phyloP scores from a whole-genome alignment of 2,888 invertebrate species.

The Tenthredo scrophulariae region DNA sequence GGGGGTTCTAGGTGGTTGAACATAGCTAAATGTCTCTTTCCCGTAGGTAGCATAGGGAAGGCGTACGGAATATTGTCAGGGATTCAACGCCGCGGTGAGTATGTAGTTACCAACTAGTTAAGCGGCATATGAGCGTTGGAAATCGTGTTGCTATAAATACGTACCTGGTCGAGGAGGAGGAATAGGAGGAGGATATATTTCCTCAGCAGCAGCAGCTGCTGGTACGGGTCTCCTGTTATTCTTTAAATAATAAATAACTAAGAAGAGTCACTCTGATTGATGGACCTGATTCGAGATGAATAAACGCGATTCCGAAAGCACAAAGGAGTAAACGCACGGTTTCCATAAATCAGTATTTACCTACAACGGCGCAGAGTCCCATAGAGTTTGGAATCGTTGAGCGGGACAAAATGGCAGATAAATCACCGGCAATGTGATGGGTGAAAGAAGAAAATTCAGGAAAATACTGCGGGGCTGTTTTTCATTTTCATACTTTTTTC shows the following conservation, averaged over 20 bases:
- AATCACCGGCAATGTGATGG: constrained; percentile 26
- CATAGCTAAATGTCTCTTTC: constrained; percentile 18
- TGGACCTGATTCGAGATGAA: constrained; percentile 23
- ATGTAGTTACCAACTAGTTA: neutral
- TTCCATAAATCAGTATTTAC: constrained; percentile 47
- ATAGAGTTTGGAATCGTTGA: neutral
- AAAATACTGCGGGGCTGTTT: constrained; percentile 21
- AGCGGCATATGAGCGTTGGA: neutral
- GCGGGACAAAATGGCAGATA: constrained; percentile 37
- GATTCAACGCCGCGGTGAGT: neutral
- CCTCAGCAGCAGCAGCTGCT: neutral
- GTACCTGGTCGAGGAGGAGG: no score
- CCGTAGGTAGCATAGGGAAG: neutral
- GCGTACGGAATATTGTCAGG: constrained; percentile 5
- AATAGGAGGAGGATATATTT: neutral
- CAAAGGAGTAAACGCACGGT: constrained; percentile 36
- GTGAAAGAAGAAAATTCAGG: constrained; percentile 32
- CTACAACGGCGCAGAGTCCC: neutral
- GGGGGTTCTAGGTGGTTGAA: constrained; percentile 9
- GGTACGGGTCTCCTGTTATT: neutral
- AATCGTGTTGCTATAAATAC: neutral
- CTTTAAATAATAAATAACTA: constrained; percentile 19
- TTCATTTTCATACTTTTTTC: neutral
- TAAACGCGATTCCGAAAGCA: constrained; percentile 7
- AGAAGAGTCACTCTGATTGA: constrained; percentile 25